Percentiles rank a stretch among this genome's conserved stretches.
These are phyloP conservation scores for Acinonyx jubatus DNA, from an alignment of 2,113 vertebrate species.

Conservation along the genomic window DNA sequence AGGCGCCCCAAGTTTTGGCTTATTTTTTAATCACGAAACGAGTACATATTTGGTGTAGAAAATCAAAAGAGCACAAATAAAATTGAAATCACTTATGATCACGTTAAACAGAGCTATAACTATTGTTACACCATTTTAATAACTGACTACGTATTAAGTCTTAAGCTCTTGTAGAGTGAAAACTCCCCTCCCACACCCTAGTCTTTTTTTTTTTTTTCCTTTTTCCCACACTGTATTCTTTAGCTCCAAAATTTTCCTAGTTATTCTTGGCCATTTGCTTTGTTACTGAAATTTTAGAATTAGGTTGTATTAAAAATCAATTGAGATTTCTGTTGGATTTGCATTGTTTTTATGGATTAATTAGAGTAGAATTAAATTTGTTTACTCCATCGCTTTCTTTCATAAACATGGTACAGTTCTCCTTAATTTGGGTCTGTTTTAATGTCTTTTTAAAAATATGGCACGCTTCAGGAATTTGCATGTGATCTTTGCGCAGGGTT, in stretches of 20 bases:
- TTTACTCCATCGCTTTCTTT: background rate
- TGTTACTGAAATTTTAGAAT: conserved; percentile 16
- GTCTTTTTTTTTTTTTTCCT: background rate
- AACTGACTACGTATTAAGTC: background rate
- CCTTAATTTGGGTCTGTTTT: background rate
- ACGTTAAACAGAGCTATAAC: background rate
- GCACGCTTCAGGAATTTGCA: background rate
- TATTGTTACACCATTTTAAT: background rate
- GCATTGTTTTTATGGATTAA: background rate
- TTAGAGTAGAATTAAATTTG: conserved; percentile 10
- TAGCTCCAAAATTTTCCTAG: background rate
- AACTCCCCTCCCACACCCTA: background rate
- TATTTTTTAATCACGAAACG: background rate
- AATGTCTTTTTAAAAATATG: background rate
- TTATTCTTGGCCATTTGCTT: conserved; percentile 5
- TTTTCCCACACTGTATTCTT: background rate
- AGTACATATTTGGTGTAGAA: background rate
- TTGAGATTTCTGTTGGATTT: conserved; percentile 11
- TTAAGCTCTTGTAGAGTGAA: background rate
- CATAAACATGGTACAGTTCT: background rate
- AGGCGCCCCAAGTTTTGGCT: too few relatives aligned
- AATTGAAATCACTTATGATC: background rate
- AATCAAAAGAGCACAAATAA: background rate
- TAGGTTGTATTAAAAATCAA: background rate
- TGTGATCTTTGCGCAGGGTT: background rate